Evolutionary conservation across 1,140 invertebrate species (phyloP).

Genomic region (Eurosta solidaginis): DNA sequence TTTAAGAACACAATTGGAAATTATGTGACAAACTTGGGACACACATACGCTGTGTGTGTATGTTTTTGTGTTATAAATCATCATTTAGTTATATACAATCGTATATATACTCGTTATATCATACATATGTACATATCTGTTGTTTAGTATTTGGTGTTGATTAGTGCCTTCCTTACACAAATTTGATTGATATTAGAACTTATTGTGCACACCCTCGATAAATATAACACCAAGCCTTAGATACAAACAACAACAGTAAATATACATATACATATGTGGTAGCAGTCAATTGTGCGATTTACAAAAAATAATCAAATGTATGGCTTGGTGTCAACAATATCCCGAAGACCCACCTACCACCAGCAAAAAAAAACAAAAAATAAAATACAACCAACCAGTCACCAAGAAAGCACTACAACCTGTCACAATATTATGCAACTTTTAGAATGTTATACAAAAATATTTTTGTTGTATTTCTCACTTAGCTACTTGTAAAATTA

Average conservation of each 20-base stretch:
- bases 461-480: constrained; percentile 29
- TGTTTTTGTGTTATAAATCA: too few relatives aligned
- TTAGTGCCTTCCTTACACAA: neutral
- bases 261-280: neutral
- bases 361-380: neutral
- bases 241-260: neutral
- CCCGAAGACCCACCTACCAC: neutral
- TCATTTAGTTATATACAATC: too few relatives aligned
- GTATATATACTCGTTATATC: too few relatives aligned
- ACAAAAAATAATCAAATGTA: neutral
- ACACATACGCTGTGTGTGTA: too few relatives aligned
- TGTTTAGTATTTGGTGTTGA: neutral
- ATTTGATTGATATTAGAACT: neutral
- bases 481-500: constrained; percentile 31
- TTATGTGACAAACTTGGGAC: too few relatives aligned
- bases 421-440: neutral
- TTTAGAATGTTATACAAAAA: neutral
- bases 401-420: constrained; percentile 11
- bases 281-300: neutral
- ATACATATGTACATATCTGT: neutral
- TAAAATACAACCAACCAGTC: neutral
- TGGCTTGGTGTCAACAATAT: neutral
- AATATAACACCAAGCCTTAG: neutral
- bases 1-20: too few relatives aligned
- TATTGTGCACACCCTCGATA: neutral